Conservation (phyloP, 2,888 invertebrate genomes). For the Xylota segnis region DNA sequence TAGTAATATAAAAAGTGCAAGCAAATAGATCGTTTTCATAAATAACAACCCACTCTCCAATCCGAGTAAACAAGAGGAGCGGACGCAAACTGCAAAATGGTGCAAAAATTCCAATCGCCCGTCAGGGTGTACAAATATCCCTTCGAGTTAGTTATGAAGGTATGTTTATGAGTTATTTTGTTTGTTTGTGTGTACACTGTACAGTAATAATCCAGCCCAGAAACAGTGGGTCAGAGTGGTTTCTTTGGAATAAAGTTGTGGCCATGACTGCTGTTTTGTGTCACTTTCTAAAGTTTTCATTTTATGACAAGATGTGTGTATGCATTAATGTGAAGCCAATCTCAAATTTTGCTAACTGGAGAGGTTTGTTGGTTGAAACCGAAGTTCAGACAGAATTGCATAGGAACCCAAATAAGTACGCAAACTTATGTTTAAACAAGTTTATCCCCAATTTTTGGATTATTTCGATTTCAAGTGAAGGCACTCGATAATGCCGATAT, state of each 20-base stretch:
- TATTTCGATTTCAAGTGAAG: too few species aligned
- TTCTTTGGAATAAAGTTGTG: not conserved
- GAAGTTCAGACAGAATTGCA: too few species aligned
- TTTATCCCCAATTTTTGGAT: too few species aligned
- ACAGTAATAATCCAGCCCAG: not conserved
- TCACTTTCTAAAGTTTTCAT: too few species aligned
- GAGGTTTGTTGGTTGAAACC: too few species aligned
- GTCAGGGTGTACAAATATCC: constrained; percentile 97
- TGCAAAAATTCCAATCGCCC: constrained; percentile 97
- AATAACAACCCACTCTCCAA: not conserved
- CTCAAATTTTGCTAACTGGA: too few species aligned
- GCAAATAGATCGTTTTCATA: constrained; percentile 24
- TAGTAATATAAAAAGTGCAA: constrained; percentile 6
- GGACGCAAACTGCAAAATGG: constrained; percentile 89
- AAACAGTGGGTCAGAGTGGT: constrained; percentile 40
- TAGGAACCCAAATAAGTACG: too few species aligned
- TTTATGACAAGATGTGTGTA: too few species aligned
- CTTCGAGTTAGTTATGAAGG: constrained; percentile 98
- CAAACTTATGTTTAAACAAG: too few species aligned
- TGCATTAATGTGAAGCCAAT: too few species aligned
- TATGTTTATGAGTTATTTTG: constrained; percentile 82
- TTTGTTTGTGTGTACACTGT: constrained; percentile 31
- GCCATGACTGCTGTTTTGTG: too few species aligned
- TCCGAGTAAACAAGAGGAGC: constrained; percentile 48
- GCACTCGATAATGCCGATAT: too few species aligned